Base-by-base conservation (phyloP, 2,113 vertebrate genomes). In the Sylvietta virens region DNA sequence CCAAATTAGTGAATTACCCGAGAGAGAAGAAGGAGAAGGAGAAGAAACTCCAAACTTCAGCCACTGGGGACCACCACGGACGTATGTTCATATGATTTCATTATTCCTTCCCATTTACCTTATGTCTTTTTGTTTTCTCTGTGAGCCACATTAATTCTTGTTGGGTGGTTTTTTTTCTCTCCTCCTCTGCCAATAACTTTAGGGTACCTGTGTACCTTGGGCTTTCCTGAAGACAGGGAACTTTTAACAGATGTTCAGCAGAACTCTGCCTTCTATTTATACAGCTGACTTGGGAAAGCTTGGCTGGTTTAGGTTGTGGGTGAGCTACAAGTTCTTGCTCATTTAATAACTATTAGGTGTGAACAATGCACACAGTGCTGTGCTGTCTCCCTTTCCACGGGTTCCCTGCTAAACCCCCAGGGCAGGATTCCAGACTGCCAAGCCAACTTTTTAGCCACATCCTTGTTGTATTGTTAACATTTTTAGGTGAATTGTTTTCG, bases 1-100 rank as follows among this genome's bases (percentile, higher is more conserved):
- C 54, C 67, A 56, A 83, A 92, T 97, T 97, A 99, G 99, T 88
- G 98, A 99, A 50, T 97, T 99, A 65, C 99, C 99, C 2, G 99
- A 99, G 93, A 97, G 99, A 95, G 99, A 99, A 97, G 99, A 99
- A 86, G 99, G 99, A 50, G 99, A 99, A 97, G 99, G 99, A 76
- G 99, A 99, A 97, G 99, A 99, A 96, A 99, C 99, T 1, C 99
- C 99, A 16, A 98, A 97, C 88, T 99, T 99, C 96, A 99, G 99
- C 95, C 99, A 99, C 96, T 99, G 99, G 99, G 99, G 98, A 69
- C 98, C 98, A 26, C 98, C 99, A 27, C 98, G 99, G 88, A 98
- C 97, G 99, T 99, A 98, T 7, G 98, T 97, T 83, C 53, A 57
- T 37, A 13, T 54, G 11, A 9, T 94, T 39, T 12, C 20, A 56